Evolutionary conservation across 2,113 vertebrate species (phyloP), one percentile per base, ranked within the genome.

Genomic region (Mus pahari): DNA sequence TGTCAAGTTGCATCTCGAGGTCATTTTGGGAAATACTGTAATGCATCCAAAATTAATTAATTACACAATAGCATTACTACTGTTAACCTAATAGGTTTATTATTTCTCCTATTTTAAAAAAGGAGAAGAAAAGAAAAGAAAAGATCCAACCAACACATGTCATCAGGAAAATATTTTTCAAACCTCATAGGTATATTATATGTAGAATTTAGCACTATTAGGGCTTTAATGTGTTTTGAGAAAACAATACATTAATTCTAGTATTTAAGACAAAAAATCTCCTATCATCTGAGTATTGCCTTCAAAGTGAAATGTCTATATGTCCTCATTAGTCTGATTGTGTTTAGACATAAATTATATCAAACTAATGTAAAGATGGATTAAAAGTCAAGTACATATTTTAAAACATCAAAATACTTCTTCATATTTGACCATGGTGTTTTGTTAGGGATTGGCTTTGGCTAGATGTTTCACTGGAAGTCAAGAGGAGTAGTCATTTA

Each of bases 21-120:
- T 94, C 90, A 96, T 89, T 95, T 92, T 3, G 11, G 45, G 42
- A 93, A 96, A 94, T 79, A 91, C 36, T 83, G 22, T 89, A 86
- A 70, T 66, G 68, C 14, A 96, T 94, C 64, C 58, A 48, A 83
- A 96, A 88, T 5, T 95, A 77, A 45, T 48, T 86, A 68, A 50
- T 70, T 74, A 93, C 24, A 95, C 81, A 94, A 86, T 88, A 66
- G 33, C 39, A 74, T 81, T 82, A 70, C 13, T 68, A 86, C 66
- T 81, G 1, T 89, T 91, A 96, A 82, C 77, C 33, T 93, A 86
- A 89, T 89, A 28, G 39, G n/a, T n/a, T n/a, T n/a, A n/a, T n/a
- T n/a, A n/a, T n/a, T n/a, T n/a, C n/a, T n/a, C n/a, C n/a, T 50
- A 50, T 60, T 60, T 20, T 20, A 1, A 48, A 20, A 20, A 78